Percentiles rank a stretch among this genome's conserved stretches.
Conservation (phyloP, 2,888 invertebrate species). For the Apeira syringaria region DNA sequence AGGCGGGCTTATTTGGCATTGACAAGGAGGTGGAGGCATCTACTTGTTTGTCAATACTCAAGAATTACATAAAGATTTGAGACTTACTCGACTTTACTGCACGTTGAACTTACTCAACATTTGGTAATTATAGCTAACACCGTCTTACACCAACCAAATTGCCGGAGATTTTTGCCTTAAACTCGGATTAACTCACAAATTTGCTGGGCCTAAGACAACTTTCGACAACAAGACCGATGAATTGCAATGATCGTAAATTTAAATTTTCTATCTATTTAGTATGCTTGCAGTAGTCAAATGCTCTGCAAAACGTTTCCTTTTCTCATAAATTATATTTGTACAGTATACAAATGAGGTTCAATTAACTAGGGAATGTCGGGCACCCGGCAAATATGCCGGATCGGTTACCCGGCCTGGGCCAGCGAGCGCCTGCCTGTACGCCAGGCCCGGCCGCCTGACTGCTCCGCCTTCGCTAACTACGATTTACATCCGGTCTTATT, state of each 20-base stretch:
- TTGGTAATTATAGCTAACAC: too few species aligned
- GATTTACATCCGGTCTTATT: constrained; percentile 69
- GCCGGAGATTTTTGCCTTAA: too few species aligned
- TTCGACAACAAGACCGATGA: too few species aligned
- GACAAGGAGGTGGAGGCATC: constrained; percentile 74
- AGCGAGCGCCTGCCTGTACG: constrained; percentile 14
- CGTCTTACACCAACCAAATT: too few species aligned
- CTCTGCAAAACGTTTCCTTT: constrained; percentile 59
- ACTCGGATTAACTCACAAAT: too few species aligned
- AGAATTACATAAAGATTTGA: constrained; percentile 31
- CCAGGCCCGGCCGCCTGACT: constrained; percentile 33
- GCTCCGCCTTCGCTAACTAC: constrained; percentile 59
- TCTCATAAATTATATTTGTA: constrained; percentile 75
- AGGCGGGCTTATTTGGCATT: constrained; percentile 81
- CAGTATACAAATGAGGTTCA: constrained; percentile 79
- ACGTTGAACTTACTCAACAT: background rate
- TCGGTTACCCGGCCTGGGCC: constrained; percentile 43
- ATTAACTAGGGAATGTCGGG: constrained; percentile 78
- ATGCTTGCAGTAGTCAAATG: constrained; percentile 51
- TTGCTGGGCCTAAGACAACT: too few species aligned
- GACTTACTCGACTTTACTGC: background rate
- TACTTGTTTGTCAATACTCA: constrained; percentile 65
- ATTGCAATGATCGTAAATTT: too few species aligned
- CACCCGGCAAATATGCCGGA: constrained; percentile 72
- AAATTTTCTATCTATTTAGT: too few species aligned